Evolutionary conservation across 2,113 vertebrate species (phyloP), one percentile per base, ranked within the genome.

Genomic region (Ophiodon elongatus): DNA sequence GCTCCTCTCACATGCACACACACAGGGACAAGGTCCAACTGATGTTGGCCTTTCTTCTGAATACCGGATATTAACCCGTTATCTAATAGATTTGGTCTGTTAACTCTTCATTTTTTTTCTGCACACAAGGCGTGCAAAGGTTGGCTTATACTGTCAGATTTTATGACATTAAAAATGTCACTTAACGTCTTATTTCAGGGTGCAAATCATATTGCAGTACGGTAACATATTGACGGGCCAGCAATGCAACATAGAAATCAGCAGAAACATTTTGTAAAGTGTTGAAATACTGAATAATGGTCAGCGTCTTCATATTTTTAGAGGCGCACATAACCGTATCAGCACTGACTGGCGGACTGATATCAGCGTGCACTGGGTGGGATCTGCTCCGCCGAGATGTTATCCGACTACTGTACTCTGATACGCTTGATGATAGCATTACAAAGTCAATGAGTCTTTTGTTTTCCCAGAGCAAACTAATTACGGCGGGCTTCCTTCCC

Each of bases 401-500:
- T 86, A 89, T 88, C 76, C 75, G 7, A 3, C 71, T 33, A 17
- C 86, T 76, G 87, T 73, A 54, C 54, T 89, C 84, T 50, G 88
- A 92, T 85, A 89, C 43, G 23, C 54, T 37, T 66, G 83, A 72
- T 64, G 87, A 88, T 89, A 79, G 75, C 82, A 63, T 89, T 83
- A 71, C 84, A 87, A 89, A 87, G 82, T 85, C 89, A 84, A 83
- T n/a, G 50, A 73, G 67, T 50, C 78, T 87, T 90, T 93, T 92
- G 89, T 93, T 92, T 91, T 89, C 80, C 80, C 76, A 39, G 83
- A 67, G 75, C 81, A 79, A 83, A 80, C 89, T 89, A 87, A 92
- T 94, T 84, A 88, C 63, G 3, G 37, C 66, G 0, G 0, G 37
- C 82, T 94, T 93, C 93, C 93, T 94, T 91, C 88, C 88, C 90